These are phyloP conservation scores for Macrophya alboannulata DNA, from an alignment of 2,888 invertebrate species.

Conservation along the genomic window DNA sequence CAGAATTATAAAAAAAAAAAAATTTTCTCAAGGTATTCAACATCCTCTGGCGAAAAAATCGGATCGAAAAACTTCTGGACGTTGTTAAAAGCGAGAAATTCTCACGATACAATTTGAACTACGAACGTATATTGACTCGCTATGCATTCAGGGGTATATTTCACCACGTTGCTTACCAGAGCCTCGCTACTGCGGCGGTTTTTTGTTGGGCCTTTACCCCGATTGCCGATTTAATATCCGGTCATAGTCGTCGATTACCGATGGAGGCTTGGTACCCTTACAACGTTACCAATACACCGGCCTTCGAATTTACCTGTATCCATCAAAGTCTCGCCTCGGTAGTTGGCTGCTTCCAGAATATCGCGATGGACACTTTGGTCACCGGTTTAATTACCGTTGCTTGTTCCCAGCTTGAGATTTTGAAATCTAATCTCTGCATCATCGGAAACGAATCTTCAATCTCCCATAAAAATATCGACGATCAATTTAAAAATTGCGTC, in stretches of 20 bases:
- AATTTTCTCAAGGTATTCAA: slow-evolving; percentile 52
- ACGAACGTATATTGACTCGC: slow-evolving; percentile 62
- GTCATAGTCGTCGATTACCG: slow-evolving; percentile 64
- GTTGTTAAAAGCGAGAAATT: slow-evolving; percentile 62
- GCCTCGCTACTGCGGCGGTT: slow-evolving; percentile 64
- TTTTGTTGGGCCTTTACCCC: slow-evolving; percentile 68
- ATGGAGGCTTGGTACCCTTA: slow-evolving; percentile 72
- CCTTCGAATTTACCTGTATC: slow-evolving; percentile 67
- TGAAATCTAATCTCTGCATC: slow-evolving; percentile 65
- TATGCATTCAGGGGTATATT: slow-evolving; percentile 71
- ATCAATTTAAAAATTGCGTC: slow-evolving; percentile 62
- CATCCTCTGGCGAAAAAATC: slow-evolving; percentile 61
- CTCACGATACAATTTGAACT: slow-evolving; percentile 62
- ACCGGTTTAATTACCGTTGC: slow-evolving; percentile 69
- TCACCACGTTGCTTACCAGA: slow-evolving; percentile 70
- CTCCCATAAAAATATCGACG: slow-evolving; percentile 42
- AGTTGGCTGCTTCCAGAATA: slow-evolving; percentile 68
- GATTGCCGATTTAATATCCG: slow-evolving; percentile 62
- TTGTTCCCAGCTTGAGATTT: slow-evolving; percentile 70
- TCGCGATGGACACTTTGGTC: slow-evolving; percentile 70
- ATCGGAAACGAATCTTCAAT: slow-evolving; percentile 57
- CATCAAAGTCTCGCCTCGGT: slow-evolving; percentile 67
- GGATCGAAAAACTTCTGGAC: slow-evolving; percentile 66
- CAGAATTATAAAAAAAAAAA: neutral
- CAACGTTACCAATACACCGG: slow-evolving; percentile 66